Percentiles rank a stretch among this genome's conserved stretches.
Conservation (phyloP, 1,140 invertebrate species). For the Monomorium pharaonis region DNA sequence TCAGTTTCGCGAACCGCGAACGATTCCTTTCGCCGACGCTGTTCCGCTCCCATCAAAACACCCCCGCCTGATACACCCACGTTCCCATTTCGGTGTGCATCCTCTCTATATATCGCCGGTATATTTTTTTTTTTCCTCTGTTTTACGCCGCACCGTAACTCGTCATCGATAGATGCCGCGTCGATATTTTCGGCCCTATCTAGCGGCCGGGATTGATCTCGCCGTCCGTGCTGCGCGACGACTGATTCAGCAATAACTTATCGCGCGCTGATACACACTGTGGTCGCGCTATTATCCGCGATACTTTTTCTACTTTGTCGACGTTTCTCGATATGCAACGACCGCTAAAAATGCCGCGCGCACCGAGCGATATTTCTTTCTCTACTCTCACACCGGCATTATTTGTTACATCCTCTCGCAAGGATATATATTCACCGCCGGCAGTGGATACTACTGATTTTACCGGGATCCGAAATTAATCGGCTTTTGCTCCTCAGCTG, state of each 20-base stretch:
- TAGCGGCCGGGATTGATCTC: slow-evolving; percentile 36
- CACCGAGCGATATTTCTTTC: slow-evolving; percentile 34
- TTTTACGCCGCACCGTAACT: slow-evolving; percentile 40
- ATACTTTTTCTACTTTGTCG: slow-evolving; percentile 54
- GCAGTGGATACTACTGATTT: neutral
- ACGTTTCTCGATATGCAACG: slow-evolving; percentile 51
- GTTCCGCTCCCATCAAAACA: slow-evolving; percentile 45
- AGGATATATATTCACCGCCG: slow-evolving; percentile 8
- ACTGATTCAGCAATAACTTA: slow-evolving; percentile 72
- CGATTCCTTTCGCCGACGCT: slow-evolving; percentile 46
- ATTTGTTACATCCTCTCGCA: slow-evolving; percentile 16
- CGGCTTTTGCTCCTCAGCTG: neutral
- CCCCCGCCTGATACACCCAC: slow-evolving; percentile 23
- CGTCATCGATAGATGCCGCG: slow-evolving; percentile 46
- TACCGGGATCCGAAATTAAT: neutral
- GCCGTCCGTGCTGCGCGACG: neutral
- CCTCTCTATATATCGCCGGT: slow-evolving; percentile 6
- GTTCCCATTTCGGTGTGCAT: slow-evolving; percentile 26
- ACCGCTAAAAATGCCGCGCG: slow-evolving; percentile 45
- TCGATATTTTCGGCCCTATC: slow-evolving; percentile 45
- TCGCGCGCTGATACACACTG: slow-evolving; percentile 49
- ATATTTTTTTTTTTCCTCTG: slow-evolving; percentile 6
- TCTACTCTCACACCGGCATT: neutral
- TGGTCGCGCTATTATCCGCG: slow-evolving; percentile 48
- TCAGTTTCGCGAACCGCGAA: slow-evolving; percentile 45